Evolutionary conservation across 2,113 vertebrate species (phyloP), one percentile per base, ranked within the genome.

Genomic region (Megaleporinus macrocephalus): DNA sequence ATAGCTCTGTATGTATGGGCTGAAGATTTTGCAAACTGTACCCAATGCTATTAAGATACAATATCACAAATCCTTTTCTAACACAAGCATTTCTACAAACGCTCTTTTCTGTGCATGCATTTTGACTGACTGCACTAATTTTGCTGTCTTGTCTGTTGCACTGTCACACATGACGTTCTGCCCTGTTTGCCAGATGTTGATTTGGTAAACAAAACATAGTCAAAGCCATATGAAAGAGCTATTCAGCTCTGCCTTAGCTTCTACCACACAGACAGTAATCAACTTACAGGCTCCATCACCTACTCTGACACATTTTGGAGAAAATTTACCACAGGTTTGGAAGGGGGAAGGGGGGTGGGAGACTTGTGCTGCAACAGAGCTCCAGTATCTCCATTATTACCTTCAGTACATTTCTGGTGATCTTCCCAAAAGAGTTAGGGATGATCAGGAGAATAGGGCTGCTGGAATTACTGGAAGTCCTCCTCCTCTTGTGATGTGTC

Each of bases 371-470:
- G 20, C 22, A n/a, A n/a, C 20, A 61, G 4, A 26, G 3, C 57
- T 26, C 14, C 57, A 24, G 11, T 24, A 11, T 26, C n/a, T 61
- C 9, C 9, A 14, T n/a, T 12, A n/a, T 90, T 94, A 95, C 95
- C 95, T 95, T 93, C 9, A 93, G 61, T 57, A 93, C 90, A 85
- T 93, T 96, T 71, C 93, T 89, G 16, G 95, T 95, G 81, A 96
- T 94, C 89, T 92, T 96, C 53, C 95, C 95, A 80, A 95, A 95
- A 49, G 94, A 95, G 89, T 95, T 96, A 15, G 95, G 95, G 41
- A 96, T 91, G 86, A 96, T 91, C 77, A 96, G 90, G 9, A 96
- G 91, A 27, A 96, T 81, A 1, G 94, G 94, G 47, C 91, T 92
- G 57, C 89, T 90, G 61, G 94, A 94, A 85, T 94, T 93, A 53